Conservation (phyloP, 2,888 invertebrate genomes). For the Malthinus seriepunctatus region DNA sequence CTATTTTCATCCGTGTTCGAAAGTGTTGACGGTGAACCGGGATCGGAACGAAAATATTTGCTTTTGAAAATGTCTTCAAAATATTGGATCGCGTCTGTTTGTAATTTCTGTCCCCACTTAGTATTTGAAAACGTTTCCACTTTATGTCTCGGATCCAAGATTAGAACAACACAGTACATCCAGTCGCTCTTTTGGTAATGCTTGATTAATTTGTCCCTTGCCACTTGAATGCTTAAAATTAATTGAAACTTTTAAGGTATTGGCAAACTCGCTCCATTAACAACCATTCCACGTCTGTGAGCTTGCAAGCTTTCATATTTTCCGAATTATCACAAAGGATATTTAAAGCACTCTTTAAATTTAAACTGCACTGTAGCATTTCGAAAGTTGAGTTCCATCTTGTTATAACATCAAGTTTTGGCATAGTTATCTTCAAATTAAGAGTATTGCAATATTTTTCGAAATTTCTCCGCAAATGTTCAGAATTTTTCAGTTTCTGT, state of each 20-base stretch:
- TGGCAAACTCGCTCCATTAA: neutral
- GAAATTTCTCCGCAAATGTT: too few species aligned
- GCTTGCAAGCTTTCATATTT: neutral
- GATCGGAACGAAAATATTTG: neutral
- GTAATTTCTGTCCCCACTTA: too few species aligned
- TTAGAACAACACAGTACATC: neutral
- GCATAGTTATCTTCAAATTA: neutral
- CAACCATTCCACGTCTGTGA: neutral
- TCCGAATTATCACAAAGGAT: neutral
- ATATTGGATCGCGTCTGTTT: neutral
- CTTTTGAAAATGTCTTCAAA: neutral
- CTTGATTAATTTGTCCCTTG: neutral
- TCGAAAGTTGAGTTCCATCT: constrained; percentile 1
- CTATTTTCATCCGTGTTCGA: neutral
- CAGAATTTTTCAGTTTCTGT: neutral
- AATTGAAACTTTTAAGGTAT: neutral
- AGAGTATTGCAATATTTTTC: neutral
- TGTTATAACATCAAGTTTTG: neutral
- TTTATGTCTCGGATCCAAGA: neutral
- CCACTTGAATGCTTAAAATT: neutral
- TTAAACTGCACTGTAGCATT: neutral
- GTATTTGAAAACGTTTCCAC: too few species aligned
- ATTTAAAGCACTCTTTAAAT: neutral
- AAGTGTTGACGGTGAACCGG: neutral
- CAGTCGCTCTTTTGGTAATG: neutral